Evolutionary conservation across 2,888 invertebrate species (phyloP), one percentile per base, ranked within the genome.

Genomic region (Stegana nigrithorax): DNA sequence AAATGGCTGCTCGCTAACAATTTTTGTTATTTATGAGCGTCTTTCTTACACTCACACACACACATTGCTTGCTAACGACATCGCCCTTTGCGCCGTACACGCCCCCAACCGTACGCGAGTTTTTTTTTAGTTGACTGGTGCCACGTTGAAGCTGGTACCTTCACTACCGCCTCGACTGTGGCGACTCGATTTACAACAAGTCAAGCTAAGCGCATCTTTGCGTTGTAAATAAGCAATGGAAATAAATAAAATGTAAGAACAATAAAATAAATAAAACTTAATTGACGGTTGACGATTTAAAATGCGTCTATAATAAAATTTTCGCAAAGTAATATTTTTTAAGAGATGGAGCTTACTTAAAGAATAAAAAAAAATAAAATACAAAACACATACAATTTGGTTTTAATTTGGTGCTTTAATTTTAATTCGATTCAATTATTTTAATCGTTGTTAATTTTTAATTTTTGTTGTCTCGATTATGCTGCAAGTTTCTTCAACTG

Each of bases 111-210:
- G n/a, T 8, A 21, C 47, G 44, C 4, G 19, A 44, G n/a, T 39
- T 39, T 36, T n/a, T 10, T 36, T 36, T 39, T 39, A 1, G 39
- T 39, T 39, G 39, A 17, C 17, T 67, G 66, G 78, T 78, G 75
- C 78, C 75, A 75, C 69, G 68, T 68, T 69, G 65, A 61, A 58
- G 67, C 72, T 75, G 74, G 74, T 72, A 75, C 74, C 73, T 68
- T 58, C 50, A 51, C 58, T 65, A 50, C 17, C 64, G 29, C 14
- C n/a, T n/a, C n/a, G n/a, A n/a, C n/a, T n/a, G n/a, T n/a, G n/a
- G n/a, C n/a, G n/a, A n/a, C n/a, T n/a, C 67, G 67, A 67, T 67
- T 67, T 67, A 63, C 67, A n/a, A n/a, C n/a, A 66, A 68, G 62
- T 67, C 63, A 59, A 67, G 65, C 65, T 65, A 32, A 57, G 51